Percentiles rank a stretch among this genome's conserved stretches.
Evolutionary conservation across 2,888 invertebrate genomes (phyloP).

Genomic region (Plagodis pulveraria): DNA sequence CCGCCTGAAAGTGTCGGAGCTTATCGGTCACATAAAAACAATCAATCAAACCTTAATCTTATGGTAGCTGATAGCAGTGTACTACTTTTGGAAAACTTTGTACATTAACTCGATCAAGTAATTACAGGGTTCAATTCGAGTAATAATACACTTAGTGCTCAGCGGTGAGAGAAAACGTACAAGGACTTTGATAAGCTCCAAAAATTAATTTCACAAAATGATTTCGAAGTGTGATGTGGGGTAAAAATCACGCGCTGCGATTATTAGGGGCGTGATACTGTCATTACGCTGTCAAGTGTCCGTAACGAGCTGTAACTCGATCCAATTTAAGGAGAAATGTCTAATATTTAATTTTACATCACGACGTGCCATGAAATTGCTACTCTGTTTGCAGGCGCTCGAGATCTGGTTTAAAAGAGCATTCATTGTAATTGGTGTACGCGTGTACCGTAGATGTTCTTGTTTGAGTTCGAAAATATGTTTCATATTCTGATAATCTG

Average conservation of each 20-base stretch:
- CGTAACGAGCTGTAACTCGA: slow-evolving; percentile 61
- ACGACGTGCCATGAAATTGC: slow-evolving; percentile 16
- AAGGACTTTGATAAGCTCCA: slow-evolving; percentile 69
- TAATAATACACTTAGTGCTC: slow-evolving; percentile 75
- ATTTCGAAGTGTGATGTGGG: slow-evolving; percentile 74
- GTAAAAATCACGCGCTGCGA: slow-evolving; percentile 71
- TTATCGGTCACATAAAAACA: slow-evolving; percentile 55
- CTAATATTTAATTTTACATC: slow-evolving; percentile 45
- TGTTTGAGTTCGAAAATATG: too few species aligned
- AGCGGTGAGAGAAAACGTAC: slow-evolving; percentile 58
- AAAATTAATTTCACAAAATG: slow-evolving; percentile 71
- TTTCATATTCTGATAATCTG: too few species aligned
- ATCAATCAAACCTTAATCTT: slow-evolving; percentile 58
- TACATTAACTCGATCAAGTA: slow-evolving; percentile 62
- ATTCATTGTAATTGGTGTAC: background rate
- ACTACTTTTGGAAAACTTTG: slow-evolving; percentile 60
- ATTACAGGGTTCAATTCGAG: slow-evolving; percentile 64
- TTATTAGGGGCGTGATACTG: slow-evolving; percentile 72
- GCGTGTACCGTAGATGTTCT: too few species aligned
- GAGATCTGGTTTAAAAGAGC: slow-evolving; percentile 1
- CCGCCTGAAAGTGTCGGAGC: slow-evolving; percentile 48
- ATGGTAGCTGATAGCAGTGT: slow-evolving; percentile 39
- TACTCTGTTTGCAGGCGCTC: background rate
- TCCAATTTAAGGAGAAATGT: slow-evolving; percentile 42
- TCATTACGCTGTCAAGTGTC: slow-evolving; percentile 70